phyloP scores from a whole-genome alignment of 1,140 invertebrate species.

The Drosophila kurseongensis region DNA sequence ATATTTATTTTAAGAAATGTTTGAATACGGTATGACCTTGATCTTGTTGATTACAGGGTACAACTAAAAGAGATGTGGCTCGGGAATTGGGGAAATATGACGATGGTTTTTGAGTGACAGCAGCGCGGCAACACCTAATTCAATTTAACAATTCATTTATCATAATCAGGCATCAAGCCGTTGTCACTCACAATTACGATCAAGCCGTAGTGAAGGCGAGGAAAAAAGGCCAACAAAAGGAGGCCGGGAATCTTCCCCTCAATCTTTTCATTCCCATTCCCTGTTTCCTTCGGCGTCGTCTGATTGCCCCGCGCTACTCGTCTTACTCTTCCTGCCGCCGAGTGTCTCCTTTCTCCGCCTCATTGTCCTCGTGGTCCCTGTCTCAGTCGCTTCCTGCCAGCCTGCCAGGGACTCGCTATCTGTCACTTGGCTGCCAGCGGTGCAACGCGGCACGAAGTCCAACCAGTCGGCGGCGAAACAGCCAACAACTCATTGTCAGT shows the following conservation, averaged over 20 bases:
- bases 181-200: constrained; percentile 83
- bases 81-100: constrained; percentile 48
- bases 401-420: constrained; percentile 65
- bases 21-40: background rate
- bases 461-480: constrained; percentile 46
- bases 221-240: constrained; percentile 46
- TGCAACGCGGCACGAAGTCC: constrained; percentile 50
- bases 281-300: constrained; percentile 38
- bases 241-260: constrained; percentile 11
- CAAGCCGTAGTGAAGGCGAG: constrained; percentile 38
- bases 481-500: constrained; percentile 64
- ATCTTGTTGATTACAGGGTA: constrained; percentile 12
- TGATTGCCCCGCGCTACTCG: constrained; percentile 55
- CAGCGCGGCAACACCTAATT: constrained; percentile 79
- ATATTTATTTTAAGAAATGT: background rate
- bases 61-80: background rate
- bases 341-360: constrained; percentile 10
- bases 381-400: constrained; percentile 59
- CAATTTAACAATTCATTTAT: constrained; percentile 84
- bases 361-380: constrained; percentile 33
- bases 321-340: constrained; percentile 37
- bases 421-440: constrained; percentile 72
- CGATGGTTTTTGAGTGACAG: constrained; percentile 74
- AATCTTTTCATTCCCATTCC: constrained; percentile 16
- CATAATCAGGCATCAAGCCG: constrained; percentile 82